Base-by-base conservation (phyloP, 2,113 vertebrate genomes). In the Atlantisia rogersi region DNA sequence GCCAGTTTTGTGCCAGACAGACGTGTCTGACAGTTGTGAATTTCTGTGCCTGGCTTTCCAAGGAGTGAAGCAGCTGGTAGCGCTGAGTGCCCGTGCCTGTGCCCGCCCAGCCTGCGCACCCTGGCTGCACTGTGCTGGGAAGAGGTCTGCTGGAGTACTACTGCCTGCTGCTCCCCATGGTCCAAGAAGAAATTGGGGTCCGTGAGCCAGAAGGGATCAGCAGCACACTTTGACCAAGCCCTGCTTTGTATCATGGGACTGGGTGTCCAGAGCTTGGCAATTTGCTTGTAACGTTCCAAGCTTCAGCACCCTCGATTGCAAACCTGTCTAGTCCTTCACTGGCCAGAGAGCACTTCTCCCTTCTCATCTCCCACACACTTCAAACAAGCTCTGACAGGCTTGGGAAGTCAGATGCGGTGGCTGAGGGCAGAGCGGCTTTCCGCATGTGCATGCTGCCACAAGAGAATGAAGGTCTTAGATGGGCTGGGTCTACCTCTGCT, bases 131-230 rank as follows among this genome's bases (percentile, higher is more conserved):
- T 10, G 1, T 50, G 59, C 37, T 15, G 74, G 35, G 37, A 52
- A 32, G 25, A 35, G 35, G 19, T 50, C 65, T 15, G 35, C 17
- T 22, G 3, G 28, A 50, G 26, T 5, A 1, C 25, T 8, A 5
- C 20, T 39, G 2, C 6, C 42, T 28, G 11, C 35, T 21, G 37
- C 22, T 67, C 10, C 53, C 44, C 0, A 1, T 5, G 18, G 32
- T 13, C 24, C 22, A 40, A 12, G 52, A 21, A 10, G 60, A 67
- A 59, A 15, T 22, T 0, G 1, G 60, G 21, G 32, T 26, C 11
- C 5, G 0, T 20, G 44, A n/a, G 17, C 40, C 3, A 9, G 29
- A 39, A 16, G 20, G 25, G 59, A 29, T 20, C 21, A 20, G 32
- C 44, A 59, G 59, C 52, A 39, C 32, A 3, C 24, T 52, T 26